phyloP scores from a whole-genome alignment of 2,797 vertebrate genomes.

The Helarctos malayanus region DNA sequence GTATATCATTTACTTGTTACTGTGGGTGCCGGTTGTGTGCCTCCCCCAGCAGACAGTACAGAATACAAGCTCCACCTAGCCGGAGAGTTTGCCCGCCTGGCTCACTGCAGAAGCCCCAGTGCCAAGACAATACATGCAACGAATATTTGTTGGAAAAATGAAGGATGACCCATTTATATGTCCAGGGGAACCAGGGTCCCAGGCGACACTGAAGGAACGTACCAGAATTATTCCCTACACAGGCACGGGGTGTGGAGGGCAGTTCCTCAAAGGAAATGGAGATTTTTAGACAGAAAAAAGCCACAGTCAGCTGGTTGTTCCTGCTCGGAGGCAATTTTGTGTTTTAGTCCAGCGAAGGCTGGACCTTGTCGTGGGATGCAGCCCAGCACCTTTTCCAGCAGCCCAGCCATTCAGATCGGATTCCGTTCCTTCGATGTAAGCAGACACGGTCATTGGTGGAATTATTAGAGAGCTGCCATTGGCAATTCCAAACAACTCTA shows the following conservation, averaged over 20 bases:
- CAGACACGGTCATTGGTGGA: neutral
- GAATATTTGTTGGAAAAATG: neutral
- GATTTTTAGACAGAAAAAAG: neutral
- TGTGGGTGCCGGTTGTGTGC: neutral
- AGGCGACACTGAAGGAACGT: neutral
- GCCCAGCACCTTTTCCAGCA: neutral
- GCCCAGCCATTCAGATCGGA: neutral
- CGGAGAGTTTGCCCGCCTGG: neutral
- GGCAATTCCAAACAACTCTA: constrained; percentile 12
- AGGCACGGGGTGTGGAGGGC: neutral
- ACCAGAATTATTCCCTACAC: neutral
- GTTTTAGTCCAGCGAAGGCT: neutral
- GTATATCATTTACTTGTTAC: neutral
- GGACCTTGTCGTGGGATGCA: neutral
- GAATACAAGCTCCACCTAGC: neutral
- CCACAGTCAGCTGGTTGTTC: neutral
- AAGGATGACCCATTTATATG: neutral
- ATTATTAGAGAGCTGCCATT: constrained; percentile 21
- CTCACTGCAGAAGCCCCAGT: neutral
- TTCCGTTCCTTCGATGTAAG: neutral
- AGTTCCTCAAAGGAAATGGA: neutral
- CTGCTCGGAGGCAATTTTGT: neutral
- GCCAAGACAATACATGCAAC: neutral
- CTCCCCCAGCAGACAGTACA: neutral
- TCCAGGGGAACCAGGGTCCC: neutral